phyloP scores from a whole-genome alignment of 2,797 vertebrate species.

The Gila robusta region DNA sequence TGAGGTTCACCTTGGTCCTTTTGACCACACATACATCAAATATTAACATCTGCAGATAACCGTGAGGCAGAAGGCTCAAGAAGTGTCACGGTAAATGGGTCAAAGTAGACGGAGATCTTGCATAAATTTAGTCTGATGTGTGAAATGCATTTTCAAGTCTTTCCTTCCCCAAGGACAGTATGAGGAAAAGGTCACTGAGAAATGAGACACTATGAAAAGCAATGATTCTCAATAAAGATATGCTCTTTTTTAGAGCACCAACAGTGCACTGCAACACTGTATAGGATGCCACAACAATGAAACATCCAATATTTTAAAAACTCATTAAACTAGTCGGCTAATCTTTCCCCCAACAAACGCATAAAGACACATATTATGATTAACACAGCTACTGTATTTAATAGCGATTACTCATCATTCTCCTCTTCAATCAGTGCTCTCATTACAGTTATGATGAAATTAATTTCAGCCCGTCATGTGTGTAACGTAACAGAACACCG shows the following conservation, averaged over 20 bases:
- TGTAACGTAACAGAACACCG: slow-evolving; percentile 8
- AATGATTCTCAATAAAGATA: slow-evolving; percentile 25
- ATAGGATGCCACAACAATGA: slow-evolving; percentile 18
- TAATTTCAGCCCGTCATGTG: slow-evolving; percentile 3
- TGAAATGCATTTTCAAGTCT: slow-evolving; percentile 51
- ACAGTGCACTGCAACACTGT: not conserved
- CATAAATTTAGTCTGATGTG: slow-evolving; percentile 49
- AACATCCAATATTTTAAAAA: slow-evolving; percentile 10
- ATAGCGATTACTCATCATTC: slow-evolving; percentile 8
- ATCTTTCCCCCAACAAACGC: not conserved
- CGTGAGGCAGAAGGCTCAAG: not conserved
- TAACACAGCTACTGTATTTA: slow-evolving; percentile 20
- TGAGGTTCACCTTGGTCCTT: slow-evolving; percentile 49
- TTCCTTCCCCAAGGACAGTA: slow-evolving; percentile 41
- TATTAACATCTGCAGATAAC: slow-evolving; percentile 56
- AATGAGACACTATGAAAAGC: slow-evolving; percentile 20
- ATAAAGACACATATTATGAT: not conserved
- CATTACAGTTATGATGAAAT: slow-evolving; percentile 15
- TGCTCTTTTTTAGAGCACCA: not conserved
- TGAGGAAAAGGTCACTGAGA: slow-evolving; percentile 34
- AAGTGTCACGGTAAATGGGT: slow-evolving; percentile 40
- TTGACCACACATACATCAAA: slow-evolving; percentile 47
- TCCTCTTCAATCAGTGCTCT: slow-evolving; percentile 2
- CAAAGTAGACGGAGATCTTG: slow-evolving; percentile 41
- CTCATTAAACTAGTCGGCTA: not conserved